Conservation (phyloP, 1,140 invertebrate genomes). For the Wasmannia auropunctata region DNA sequence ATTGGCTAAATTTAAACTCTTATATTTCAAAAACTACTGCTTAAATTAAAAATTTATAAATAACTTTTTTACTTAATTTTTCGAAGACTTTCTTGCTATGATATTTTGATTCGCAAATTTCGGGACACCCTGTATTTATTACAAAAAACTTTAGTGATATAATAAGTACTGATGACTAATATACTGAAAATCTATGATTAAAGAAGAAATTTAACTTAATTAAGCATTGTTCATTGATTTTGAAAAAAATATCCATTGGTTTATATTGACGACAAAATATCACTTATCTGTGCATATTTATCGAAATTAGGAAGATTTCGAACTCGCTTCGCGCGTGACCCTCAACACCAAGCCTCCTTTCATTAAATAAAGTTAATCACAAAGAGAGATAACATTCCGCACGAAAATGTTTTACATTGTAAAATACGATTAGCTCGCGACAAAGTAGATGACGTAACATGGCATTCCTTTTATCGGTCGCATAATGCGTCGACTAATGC, state of each 20-base stretch:
- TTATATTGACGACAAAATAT: not conserved
- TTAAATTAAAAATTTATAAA: too few relatives aligned
- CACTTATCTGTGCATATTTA: not conserved
- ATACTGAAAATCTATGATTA: not conserved
- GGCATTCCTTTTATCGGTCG: not conserved
- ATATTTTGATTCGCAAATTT: too few relatives aligned
- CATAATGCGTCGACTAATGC: not conserved
- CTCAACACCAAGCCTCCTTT: not conserved
- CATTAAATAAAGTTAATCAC: conserved; percentile 4
- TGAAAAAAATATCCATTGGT: too few relatives aligned
- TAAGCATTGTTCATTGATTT: too few relatives aligned
- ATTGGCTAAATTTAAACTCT: too few relatives aligned
- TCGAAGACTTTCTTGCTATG: too few relatives aligned
- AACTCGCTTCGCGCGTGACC: not conserved
- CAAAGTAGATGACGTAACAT: not conserved
- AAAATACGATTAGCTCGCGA: conserved; percentile 4
- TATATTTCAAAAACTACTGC: too few relatives aligned
- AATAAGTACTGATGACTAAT: too few relatives aligned
- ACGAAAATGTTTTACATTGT: not conserved
- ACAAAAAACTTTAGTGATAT: too few relatives aligned
- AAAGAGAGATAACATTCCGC: not conserved
- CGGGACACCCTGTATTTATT: too few relatives aligned
- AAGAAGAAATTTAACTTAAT: too few relatives aligned
- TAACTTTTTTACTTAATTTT: too few relatives aligned
- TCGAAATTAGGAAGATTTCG: conserved; percentile 7